Evolutionary conservation across 2,888 invertebrate species (phyloP).

Genomic region (Dasypogon diadema): DNA sequence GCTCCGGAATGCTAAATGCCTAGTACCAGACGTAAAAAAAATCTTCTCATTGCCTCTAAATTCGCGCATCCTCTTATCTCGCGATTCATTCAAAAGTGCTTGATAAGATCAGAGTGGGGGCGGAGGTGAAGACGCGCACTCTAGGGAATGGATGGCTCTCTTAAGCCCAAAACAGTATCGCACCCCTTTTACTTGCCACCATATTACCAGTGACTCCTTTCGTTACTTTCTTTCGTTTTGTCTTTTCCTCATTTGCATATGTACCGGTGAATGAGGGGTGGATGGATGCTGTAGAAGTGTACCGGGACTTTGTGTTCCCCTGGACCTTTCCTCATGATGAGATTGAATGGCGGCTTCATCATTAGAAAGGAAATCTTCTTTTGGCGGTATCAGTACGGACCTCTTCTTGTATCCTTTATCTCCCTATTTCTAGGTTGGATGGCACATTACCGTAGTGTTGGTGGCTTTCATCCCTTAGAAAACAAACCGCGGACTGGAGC

Average conservation of each 20-base stretch:
- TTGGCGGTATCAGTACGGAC: slow-evolving; percentile 21
- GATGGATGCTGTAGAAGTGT: not conserved
- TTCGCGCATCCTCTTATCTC: slow-evolving; percentile 45
- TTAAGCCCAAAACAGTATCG: slow-evolving; percentile 15
- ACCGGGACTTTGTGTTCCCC: slow-evolving; percentile 2
- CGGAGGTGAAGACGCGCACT: not conserved
- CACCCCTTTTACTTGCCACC: slow-evolving; percentile 50
- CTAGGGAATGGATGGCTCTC: slow-evolving; percentile 11
- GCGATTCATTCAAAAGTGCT: slow-evolving; percentile 36
- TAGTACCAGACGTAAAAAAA: slow-evolving; percentile 23
- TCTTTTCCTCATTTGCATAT: slow-evolving; percentile 53
- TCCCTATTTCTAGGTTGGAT: slow-evolving; percentile 29
- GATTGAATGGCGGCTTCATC: slow-evolving; percentile 51
- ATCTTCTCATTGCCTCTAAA: slow-evolving; percentile 44
- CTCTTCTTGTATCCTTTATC: slow-evolving; percentile 46
- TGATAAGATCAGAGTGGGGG: slow-evolving; percentile 12
- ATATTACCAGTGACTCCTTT: slow-evolving; percentile 42
- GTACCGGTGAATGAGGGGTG: slow-evolving; percentile 12
- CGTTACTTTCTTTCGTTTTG: slow-evolving; percentile 41
- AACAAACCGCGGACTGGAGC: slow-evolving; percentile 45
- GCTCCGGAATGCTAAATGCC: slow-evolving; percentile 1
- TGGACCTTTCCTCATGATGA: slow-evolving; percentile 35
- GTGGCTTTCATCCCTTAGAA: slow-evolving; percentile 46
- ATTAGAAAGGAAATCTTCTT: slow-evolving; percentile 52
- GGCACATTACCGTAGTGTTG: slow-evolving; percentile 32